Conservation (phyloP, 1,140 invertebrate genomes). For the Eumaeus atala region DNA sequence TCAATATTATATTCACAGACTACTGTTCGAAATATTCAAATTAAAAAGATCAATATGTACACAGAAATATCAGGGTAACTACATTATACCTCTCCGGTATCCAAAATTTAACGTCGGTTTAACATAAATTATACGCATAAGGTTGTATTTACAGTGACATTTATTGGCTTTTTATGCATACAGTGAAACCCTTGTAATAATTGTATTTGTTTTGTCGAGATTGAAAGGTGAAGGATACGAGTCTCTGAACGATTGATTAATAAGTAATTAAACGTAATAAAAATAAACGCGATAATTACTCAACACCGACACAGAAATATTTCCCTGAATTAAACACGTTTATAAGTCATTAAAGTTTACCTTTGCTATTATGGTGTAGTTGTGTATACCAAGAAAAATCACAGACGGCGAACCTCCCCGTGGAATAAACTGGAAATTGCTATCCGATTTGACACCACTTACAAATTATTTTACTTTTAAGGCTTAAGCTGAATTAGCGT, state of each 20-base stretch:
- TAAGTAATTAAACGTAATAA: slow-evolving; percentile 9
- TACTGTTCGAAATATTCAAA: too few relatives aligned
- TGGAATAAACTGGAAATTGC: too few relatives aligned
- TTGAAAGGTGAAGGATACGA: slow-evolving; percentile 3
- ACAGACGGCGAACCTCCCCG: too few relatives aligned
- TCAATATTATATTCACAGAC: too few relatives aligned
- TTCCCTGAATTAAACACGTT: background rate
- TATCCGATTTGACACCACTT: too few relatives aligned
- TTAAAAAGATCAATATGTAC: too few relatives aligned
- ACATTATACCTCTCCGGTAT: background rate
- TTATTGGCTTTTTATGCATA: background rate
- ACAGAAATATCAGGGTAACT: too few relatives aligned
- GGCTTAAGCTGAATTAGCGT: too few relatives aligned
- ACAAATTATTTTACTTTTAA: too few relatives aligned
- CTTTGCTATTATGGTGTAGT: background rate
- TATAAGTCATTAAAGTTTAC: slow-evolving; percentile 1
- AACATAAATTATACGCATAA: slow-evolving; percentile 4
- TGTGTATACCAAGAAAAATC: too few relatives aligned
- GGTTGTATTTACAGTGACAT: background rate
- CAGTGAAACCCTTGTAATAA: slow-evolving; percentile 1
- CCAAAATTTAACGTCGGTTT: background rate
- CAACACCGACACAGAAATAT: background rate
- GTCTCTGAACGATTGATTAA: slow-evolving; percentile 5
- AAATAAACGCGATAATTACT: slow-evolving; percentile 10
- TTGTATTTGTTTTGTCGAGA: slow-evolving; percentile 5